Evolutionary conservation across 2,888 invertebrate species (phyloP).

Genomic region (Ennomos erosarius): DNA sequence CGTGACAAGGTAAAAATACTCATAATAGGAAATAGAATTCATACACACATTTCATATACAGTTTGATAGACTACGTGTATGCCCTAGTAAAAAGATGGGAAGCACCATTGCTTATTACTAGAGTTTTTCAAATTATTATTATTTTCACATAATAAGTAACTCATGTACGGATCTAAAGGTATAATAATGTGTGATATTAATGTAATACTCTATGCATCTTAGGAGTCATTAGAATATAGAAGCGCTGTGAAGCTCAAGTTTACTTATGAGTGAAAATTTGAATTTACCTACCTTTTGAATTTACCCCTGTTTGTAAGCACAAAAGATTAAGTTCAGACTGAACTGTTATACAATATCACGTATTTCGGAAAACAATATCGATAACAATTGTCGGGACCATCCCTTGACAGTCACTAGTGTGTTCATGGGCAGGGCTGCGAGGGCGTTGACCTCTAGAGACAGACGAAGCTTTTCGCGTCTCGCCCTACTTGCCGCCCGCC

Average conservation of each 20-base stretch:
- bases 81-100: slow-evolving; percentile 7
- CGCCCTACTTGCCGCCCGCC: slow-evolving; percentile 79
- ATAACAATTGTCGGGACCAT: slow-evolving; percentile 68
- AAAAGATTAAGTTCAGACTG: slow-evolving; percentile 15
- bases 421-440: slow-evolving; percentile 80
- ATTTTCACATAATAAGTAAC: no score
- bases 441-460: slow-evolving; percentile 76
- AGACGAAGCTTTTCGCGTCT: slow-evolving; percentile 80
- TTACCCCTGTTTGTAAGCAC: slow-evolving; percentile 10
- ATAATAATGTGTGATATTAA: no score
- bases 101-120: background rate
- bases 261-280: no score
- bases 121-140: no score
- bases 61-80: slow-evolving; percentile 25
- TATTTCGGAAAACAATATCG: slow-evolving; percentile 64
- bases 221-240: no score
- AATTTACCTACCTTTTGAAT: no score
- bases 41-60: slow-evolving; percentile 30
- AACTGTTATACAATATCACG: slow-evolving; percentile 29
- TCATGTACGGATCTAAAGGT: no score
- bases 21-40: slow-evolving; percentile 29
- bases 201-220: no score
- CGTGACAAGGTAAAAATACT: slow-evolving; percentile 39
- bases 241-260: no score
- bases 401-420: slow-evolving; percentile 60